phyloP scores from a whole-genome alignment of 2,888 invertebrate genomes.

The Ennomos quercinarius region DNA sequence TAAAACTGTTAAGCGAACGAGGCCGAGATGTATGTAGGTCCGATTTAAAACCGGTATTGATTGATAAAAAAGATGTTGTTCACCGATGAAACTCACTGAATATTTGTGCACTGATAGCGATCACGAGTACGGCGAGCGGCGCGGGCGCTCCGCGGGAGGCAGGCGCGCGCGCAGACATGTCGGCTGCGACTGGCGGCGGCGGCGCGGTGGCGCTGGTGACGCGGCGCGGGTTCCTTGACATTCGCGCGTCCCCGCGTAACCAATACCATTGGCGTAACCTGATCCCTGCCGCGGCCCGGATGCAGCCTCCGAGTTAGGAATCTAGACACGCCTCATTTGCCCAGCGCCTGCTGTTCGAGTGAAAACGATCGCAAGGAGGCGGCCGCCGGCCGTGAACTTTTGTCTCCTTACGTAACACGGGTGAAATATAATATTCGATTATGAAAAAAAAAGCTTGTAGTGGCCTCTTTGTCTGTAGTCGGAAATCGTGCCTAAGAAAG shows the following conservation, averaged over 20 bases:
- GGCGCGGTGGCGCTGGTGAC: constrained; percentile 15
- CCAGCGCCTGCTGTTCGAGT: constrained; percentile 60
- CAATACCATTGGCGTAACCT: no score
- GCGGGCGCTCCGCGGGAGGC: constrained; percentile 46
- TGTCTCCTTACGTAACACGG: constrained; percentile 68
- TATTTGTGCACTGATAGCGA: constrained; percentile 45
- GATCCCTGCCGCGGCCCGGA: constrained; percentile 79
- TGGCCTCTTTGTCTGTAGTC: constrained; percentile 26
- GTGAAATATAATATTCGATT: constrained; percentile 53
- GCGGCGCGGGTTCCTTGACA: constrained; percentile 80
- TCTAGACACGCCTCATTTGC: constrained; percentile 76
- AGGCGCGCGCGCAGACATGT: constrained; percentile 76
- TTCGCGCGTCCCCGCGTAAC: constrained; percentile 77
- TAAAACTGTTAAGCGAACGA: constrained; percentile 2
- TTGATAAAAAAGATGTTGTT: constrained; percentile 11
- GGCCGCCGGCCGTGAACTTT: constrained; percentile 73
- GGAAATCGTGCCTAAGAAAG: background rate
- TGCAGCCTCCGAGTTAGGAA: constrained; percentile 80
- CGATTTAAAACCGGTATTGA: constrained; percentile 21
- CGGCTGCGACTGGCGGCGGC: constrained; percentile 68
- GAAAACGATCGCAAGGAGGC: constrained; percentile 61
- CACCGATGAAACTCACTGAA: constrained; percentile 59
- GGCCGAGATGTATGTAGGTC: background rate
- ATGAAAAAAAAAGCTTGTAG: constrained; percentile 49
- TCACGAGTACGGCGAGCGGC: constrained; percentile 34